These are phyloP conservation scores for Dilophus febrilis DNA, from an alignment of 2,888 invertebrate genomes.

Conservation along the genomic window DNA sequence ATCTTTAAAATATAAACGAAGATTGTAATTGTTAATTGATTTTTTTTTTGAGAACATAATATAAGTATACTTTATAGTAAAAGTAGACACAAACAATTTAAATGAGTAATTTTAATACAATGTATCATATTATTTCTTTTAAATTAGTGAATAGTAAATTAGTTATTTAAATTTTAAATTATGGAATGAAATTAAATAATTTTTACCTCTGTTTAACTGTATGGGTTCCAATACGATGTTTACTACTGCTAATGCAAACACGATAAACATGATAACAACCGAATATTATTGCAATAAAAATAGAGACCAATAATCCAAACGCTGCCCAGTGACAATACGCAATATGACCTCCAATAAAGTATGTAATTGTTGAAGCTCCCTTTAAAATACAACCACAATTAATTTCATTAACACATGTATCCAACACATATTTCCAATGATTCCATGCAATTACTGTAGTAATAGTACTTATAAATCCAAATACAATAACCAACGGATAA, in stretches of 20 bases:
- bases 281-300: constrained; percentile 45
- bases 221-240: constrained; percentile 14
- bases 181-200: background rate
- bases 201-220: constrained; percentile 27
- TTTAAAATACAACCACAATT: constrained; percentile 55
- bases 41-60: too few species aligned
- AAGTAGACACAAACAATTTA: background rate
- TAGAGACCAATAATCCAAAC: constrained; percentile 44
- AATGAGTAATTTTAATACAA: background rate
- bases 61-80: too few species aligned
- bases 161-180: background rate
- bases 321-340: constrained; percentile 50
- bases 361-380: constrained; percentile 40
- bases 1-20: too few species aligned
- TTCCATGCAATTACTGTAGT: constrained; percentile 42
- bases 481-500: constrained; percentile 23
- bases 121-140: constrained; percentile 5
- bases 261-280: constrained; percentile 50
- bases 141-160: too few species aligned
- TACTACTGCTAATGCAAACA: constrained; percentile 42
- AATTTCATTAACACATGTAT: constrained; percentile 43
- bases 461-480: constrained; percentile 24
- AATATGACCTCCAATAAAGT: constrained; percentile 47
- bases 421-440: constrained; percentile 49
- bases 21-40: too few species aligned